These are phyloP conservation scores for Raja brachyura DNA, from an alignment of 2,113 vertebrate species.

Conservation along the genomic window DNA sequence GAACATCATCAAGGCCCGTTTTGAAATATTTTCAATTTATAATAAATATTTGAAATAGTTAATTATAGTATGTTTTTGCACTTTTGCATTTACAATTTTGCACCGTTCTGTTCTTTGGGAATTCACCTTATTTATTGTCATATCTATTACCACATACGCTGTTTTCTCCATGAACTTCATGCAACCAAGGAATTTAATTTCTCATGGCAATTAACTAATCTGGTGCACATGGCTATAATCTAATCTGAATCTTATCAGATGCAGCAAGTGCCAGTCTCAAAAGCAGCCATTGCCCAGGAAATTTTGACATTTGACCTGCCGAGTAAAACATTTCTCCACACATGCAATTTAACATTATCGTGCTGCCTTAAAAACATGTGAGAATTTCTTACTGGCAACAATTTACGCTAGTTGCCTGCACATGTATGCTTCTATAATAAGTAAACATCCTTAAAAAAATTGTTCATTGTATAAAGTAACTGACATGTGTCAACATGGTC, in stretches of 20 bases:
- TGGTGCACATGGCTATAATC: no score
- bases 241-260: neutral
- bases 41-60: neutral
- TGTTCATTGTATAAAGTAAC: neutral
- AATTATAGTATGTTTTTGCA: no score
- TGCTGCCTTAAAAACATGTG: neutral
- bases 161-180: no score
- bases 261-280: neutral
- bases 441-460: constrained; percentile 15
- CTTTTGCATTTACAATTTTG: no score
- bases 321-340: neutral
- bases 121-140: no score
- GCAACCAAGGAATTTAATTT: no score
- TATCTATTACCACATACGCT: no score
- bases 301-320: neutral
- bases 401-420: neutral
- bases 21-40: neutral
- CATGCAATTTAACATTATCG: neutral
- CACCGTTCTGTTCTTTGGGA: no score
- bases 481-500: neutral
- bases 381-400: neutral
- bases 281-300: neutral
- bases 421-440: neutral
- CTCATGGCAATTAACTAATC: no score
- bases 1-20: no score